Percentiles rank a stretch among this genome's conserved stretches.
These are phyloP conservation scores for Coturnix japonica DNA, from an alignment of 2,113 vertebrate species.

Conservation along the genomic window DNA sequence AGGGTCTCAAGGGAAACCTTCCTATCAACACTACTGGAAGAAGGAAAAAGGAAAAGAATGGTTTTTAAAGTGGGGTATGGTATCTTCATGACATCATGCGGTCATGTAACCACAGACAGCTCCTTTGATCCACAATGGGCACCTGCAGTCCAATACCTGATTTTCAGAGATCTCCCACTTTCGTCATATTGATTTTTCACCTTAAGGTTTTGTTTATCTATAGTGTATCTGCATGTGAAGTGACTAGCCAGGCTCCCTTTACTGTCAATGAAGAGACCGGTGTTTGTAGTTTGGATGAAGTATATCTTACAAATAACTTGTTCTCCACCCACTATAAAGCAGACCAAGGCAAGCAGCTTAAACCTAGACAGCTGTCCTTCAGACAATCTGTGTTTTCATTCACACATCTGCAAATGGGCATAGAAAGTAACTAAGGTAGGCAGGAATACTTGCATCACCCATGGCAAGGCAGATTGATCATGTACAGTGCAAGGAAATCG, in stretches of 20 bases:
- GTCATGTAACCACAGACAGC: neutral
- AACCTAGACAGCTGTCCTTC: neutral
- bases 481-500: neutral
- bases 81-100: neutral
- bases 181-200: neutral
- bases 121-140: no score
- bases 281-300: neutral
- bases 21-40: neutral
- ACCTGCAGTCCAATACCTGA: neutral
- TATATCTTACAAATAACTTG: neutral
- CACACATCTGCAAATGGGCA: neutral
- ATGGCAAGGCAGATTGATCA: neutral
- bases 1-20: neutral
- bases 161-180: neutral
- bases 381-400: neutral
- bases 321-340: neutral
- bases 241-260: neutral
- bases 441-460: neutral
- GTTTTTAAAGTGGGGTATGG: neutral
- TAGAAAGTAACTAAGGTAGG: neutral
- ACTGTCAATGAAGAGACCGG: neutral
- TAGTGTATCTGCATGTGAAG: neutral
- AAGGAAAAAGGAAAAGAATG: neutral
- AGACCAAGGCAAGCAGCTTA: neutral
- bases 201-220: neutral